Evolutionary conservation across 1,140 invertebrate genomes (phyloP).

Genomic region (Zophobas atratus): DNA sequence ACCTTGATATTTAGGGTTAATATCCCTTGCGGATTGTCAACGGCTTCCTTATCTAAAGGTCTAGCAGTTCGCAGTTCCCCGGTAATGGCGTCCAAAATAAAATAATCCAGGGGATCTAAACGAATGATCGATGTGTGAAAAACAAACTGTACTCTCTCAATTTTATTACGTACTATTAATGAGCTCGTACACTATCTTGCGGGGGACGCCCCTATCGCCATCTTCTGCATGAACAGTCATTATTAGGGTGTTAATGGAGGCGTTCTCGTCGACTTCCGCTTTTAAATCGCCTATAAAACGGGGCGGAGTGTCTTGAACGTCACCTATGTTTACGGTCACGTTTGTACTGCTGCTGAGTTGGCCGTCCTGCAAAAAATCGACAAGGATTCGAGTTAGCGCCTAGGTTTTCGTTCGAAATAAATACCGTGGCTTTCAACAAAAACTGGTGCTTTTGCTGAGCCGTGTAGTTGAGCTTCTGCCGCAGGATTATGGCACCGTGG

Average conservation of each 20-base stretch:
- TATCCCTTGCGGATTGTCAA: slow-evolving; percentile 84
- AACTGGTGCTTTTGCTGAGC: slow-evolving; percentile 58
- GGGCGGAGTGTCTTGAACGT: slow-evolving; percentile 88
- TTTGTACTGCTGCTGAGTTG: slow-evolving; percentile 79
- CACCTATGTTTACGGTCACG: slow-evolving; percentile 84
- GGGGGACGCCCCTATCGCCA: slow-evolving; percentile 85
- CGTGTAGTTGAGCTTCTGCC: slow-evolving; percentile 61
- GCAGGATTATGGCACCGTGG: slow-evolving; percentile 60
- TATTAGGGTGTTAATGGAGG: slow-evolving; percentile 86
- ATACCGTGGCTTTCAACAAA: slow-evolving; percentile 63
- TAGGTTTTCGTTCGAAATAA: neutral
- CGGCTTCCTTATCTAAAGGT: slow-evolving; percentile 86
- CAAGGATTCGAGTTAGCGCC: neutral
- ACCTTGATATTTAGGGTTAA: slow-evolving; percentile 81
- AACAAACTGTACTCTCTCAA: neutral
- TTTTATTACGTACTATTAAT: slow-evolving; percentile 80
- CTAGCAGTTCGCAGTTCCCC: slow-evolving; percentile 88
- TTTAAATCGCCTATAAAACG: slow-evolving; percentile 86
- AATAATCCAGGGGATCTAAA: slow-evolving; percentile 90
- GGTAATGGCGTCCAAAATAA: slow-evolving; percentile 82
- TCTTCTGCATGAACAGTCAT: slow-evolving; percentile 86
- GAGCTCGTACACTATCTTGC: slow-evolving; percentile 84
- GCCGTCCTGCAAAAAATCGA: slow-evolving; percentile 82
- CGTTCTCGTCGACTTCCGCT: slow-evolving; percentile 87
- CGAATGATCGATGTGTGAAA: slow-evolving; percentile 36